phyloP scores from a whole-genome alignment of 2,797 vertebrate genomes.

The Clarias laeviceps region DNA sequence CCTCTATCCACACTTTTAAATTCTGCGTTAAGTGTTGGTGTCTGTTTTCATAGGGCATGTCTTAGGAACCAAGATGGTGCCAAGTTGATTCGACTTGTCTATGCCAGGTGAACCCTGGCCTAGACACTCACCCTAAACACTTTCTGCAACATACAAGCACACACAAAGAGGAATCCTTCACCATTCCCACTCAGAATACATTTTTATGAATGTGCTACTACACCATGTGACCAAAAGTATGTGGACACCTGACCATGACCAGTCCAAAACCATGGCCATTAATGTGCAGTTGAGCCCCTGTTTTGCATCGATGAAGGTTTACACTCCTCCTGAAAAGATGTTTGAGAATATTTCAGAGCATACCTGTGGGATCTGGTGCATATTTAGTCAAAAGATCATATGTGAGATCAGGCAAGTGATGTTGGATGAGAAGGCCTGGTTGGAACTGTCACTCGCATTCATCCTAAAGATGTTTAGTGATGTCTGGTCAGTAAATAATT shows the following conservation, averaged over 20 bases:
- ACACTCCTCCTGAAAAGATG: neutral
- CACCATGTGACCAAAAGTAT: neutral
- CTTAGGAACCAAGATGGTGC: constrained; percentile 22
- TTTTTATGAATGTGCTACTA: neutral
- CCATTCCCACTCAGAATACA: neutral
- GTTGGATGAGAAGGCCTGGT: neutral
- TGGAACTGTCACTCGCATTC: neutral
- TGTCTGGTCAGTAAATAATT: neutral
- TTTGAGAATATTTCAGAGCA: neutral
- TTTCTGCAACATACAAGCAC: neutral
- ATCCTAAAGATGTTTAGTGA: neutral
- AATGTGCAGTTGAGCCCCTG: neutral
- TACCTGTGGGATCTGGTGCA: neutral
- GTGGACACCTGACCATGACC: neutral
- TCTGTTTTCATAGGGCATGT: constrained; percentile 47
- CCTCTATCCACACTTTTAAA: neutral
- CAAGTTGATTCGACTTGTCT: constrained; percentile 34
- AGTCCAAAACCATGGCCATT: neutral
- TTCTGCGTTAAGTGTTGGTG: constrained; percentile 32
- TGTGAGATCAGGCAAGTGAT: neutral
- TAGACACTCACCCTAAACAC: neutral
- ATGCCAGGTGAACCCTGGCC: constrained; percentile 34
- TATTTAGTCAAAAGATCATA: neutral
- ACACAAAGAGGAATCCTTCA: too few relatives aligned
- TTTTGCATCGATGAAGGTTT: neutral